Base-by-base conservation (phyloP, 2,888 invertebrate species). In the Drosophila putrida region DNA sequence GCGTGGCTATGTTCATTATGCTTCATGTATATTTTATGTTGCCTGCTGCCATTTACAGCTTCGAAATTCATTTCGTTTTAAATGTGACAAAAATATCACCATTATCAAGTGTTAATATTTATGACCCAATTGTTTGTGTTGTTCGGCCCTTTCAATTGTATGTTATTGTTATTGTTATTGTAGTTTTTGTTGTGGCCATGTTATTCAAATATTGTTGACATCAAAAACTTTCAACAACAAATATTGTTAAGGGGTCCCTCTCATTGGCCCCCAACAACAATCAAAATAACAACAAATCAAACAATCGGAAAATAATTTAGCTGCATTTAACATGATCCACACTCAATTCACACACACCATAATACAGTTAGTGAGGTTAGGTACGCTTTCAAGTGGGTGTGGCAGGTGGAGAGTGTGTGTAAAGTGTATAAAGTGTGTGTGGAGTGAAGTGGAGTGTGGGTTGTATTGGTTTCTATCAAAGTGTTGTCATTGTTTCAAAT, bases 401-500 rank as follows among this genome's bases (percentile, higher is more conserved):
- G 39, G 39, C 8, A 15, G 10, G 20, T 20, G 9, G 10, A 20
- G 1, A 4, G 41, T 39, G 4, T 28, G 28, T 6, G 31, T 2
- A 31, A 31, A 31, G 31, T 31, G 31, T 9, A 31, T 20, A 20
- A 20, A 20, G 20, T 20, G 20, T 20, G 20, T 20, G 20, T 20
- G 20, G 6, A 6, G 31, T 6, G 31, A 8, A 31, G 9, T 31
- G 57, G 36, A 38, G 55, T 62, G 44, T 35, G 69, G 27, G 44
- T 49, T 51, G 55, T 51, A 67, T 39, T 46, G 49, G 58, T 67
- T 64, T 67, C 78, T 71, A 73, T 71, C 81, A 66, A 68, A 84
- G 63, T 47, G 63, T 71, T 73, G 72, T 75, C 80, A 85, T 85
- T 83, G 86, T 85, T 85, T 72, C 80, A 71, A 78, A 85, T 83